Percentiles rank a stretch among this genome's conserved stretches.
These are phyloP conservation scores for Caenorhabditis drosophilae DNA, from an alignment of 2,888 invertebrate genomes.

Conservation along the genomic window DNA sequence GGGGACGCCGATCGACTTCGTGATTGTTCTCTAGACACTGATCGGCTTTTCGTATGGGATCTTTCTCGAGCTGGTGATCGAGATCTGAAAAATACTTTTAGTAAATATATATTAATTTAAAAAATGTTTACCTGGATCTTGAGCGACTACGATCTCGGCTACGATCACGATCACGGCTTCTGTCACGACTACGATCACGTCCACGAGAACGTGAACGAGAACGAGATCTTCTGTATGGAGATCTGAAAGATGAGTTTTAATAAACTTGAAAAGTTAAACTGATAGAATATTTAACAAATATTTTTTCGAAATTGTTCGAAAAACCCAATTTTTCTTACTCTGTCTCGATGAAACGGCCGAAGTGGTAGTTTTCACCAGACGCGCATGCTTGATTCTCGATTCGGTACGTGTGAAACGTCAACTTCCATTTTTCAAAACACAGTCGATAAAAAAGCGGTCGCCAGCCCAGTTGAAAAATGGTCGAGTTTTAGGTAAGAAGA, in stretches of 20 bases:
- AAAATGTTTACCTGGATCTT: constrained; percentile 29
- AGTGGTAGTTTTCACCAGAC: too few species aligned
- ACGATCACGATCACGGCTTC: constrained; percentile 31
- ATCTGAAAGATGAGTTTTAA: constrained; percentile 23
- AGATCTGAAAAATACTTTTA: constrained; percentile 24
- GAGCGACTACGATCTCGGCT: constrained; percentile 27
- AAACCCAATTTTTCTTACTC: too few species aligned
- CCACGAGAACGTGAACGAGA: constrained; percentile 39
- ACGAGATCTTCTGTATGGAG: constrained; percentile 37
- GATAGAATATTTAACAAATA: too few species aligned
- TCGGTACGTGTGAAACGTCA: too few species aligned
- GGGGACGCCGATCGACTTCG: constrained; percentile 40
- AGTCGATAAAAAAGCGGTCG: too few species aligned
- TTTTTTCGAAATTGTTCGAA: too few species aligned
- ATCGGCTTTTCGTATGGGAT: constrained; percentile 41
- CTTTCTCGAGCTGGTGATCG: constrained; percentile 35
- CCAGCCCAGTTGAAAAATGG: too few species aligned
- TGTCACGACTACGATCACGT: constrained; percentile 36
- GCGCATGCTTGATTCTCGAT: too few species aligned
- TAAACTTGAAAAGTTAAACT: too few species aligned
- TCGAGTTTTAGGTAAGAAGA: constrained; percentile 8
- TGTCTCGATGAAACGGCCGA: not conserved
- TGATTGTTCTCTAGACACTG: constrained; percentile 29
- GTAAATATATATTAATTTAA: not conserved
- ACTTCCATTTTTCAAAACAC: too few species aligned